phyloP scores from a whole-genome alignment of 92 coral and sea anemone genomes.

The Porites cylindrica region DNA sequence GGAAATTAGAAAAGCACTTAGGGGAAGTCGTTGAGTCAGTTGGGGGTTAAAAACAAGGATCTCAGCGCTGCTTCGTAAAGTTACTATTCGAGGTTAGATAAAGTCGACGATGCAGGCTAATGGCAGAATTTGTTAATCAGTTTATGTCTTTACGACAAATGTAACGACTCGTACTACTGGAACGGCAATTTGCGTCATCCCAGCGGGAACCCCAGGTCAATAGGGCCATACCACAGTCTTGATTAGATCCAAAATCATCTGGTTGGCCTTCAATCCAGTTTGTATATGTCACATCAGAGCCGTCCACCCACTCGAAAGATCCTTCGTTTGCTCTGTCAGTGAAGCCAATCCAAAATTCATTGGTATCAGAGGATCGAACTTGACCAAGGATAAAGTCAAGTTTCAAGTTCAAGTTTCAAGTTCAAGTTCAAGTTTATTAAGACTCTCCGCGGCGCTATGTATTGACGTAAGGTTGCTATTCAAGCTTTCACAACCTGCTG shows the following conservation, averaged over 20 bases:
- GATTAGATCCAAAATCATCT: not conserved
- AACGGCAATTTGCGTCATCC: no score
- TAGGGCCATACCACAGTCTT: not conserved
- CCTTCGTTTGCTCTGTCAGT: conserved; percentile 6
- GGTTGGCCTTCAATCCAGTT: not conserved
- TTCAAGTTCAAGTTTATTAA: no score
- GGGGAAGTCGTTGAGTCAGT: no score
- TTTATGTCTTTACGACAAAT: no score
- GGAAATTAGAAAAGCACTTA: no score
- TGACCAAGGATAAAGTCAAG: not conserved
- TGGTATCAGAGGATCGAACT: not conserved
- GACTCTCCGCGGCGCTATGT: not conserved
- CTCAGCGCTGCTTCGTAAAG: no score
- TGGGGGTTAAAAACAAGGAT: no score
- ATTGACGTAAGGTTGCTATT: not conserved
- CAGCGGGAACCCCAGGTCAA: not conserved
- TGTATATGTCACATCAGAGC: not conserved
- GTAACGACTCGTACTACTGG: no score
- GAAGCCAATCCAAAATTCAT: not conserved
- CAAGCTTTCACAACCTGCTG: not conserved
- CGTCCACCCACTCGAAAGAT: conserved; percentile 3
- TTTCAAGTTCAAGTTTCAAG: no score
- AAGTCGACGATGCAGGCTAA: no score
- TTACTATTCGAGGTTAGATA: no score
- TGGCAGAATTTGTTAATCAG: no score